Conservation (phyloP, 2,888 invertebrate genomes). For the Volucella inflata region DNA sequence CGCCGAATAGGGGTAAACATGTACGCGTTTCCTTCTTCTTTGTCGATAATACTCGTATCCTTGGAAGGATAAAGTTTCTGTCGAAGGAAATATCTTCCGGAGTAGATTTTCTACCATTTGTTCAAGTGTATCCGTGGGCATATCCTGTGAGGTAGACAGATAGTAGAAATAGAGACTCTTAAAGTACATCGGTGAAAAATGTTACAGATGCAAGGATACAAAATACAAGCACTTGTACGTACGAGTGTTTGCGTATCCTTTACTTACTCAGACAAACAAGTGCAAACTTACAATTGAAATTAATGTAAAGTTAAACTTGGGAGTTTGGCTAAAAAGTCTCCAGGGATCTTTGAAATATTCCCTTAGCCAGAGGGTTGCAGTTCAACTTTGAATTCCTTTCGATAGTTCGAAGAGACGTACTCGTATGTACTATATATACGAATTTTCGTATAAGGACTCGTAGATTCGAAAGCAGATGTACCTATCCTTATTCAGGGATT, state of each 20-base stretch:
- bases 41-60: constrained; percentile 11
- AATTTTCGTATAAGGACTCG: too few species aligned
- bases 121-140: constrained; percentile 65
- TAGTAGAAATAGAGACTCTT: constrained; percentile 29
- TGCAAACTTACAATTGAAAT: constrained; percentile 77
- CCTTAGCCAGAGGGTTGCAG: constrained; percentile 21
- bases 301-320: constrained; percentile 77
- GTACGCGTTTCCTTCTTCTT: constrained; percentile 58
- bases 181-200: constrained; percentile 67
- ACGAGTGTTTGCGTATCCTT: constrained; percentile 70
- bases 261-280: constrained; percentile 71
- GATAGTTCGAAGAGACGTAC: constrained; percentile 66
- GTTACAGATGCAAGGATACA: constrained; percentile 70
- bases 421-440: not conserved
- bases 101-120: constrained; percentile 71
- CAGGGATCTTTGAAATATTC: constrained; percentile 43
- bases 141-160: constrained; percentile 36
- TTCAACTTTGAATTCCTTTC: constrained; percentile 48
- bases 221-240: constrained; percentile 19
- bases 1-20: constrained; percentile 32
- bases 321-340: constrained; percentile 76
- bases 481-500: constrained; percentile 25
- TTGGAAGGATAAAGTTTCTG: constrained; percentile 70
- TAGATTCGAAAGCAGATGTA: constrained; percentile 58
- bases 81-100: constrained; percentile 67